A percentile compares a stretch with the other conserved stretches of the same genome.
phyloP scores from a whole-genome alignment of 2,888 invertebrate species.

The Piscicola geometra region DNA sequence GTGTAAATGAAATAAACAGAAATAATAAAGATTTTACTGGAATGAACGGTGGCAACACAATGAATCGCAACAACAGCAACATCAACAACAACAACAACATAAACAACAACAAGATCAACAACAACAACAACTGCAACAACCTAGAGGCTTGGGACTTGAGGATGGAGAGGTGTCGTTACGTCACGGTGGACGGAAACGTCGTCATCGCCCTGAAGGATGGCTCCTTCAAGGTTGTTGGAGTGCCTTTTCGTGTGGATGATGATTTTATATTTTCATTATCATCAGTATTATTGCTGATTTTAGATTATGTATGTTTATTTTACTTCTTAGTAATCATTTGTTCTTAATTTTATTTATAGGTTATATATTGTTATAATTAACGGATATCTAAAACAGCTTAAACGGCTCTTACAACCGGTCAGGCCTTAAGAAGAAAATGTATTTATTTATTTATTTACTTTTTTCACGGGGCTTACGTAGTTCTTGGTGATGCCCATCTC shows the following conservation, averaged over 20 bases:
- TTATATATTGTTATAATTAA: no score
- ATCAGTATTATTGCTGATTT: background rate
- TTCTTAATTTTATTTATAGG: background rate
- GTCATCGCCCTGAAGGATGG: constrained; percentile 54
- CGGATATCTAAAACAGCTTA: no score
- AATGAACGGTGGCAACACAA: no score
- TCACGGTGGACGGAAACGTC: constrained; percentile 53
- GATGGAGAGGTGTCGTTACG: constrained; percentile 50
- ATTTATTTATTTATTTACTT: no score
- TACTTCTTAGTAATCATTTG: no score
- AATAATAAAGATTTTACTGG: background rate
- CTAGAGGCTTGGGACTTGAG: background rate
- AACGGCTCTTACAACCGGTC: no score
- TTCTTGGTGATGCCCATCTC: no score
- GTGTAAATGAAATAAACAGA: background rate
- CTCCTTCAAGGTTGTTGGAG: constrained; percentile 52
- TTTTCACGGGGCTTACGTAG: no score
- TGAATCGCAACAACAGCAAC: no score
- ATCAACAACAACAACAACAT: no score
- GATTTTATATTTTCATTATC: background rate
- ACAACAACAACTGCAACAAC: background rate
- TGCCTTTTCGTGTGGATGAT: background rate
- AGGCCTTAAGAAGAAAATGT: no score
- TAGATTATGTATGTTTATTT: background rate
- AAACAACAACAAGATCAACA: background rate